phyloP scores from a whole-genome alignment of 2,797 vertebrate species.

The Coluber constrictor region DNA sequence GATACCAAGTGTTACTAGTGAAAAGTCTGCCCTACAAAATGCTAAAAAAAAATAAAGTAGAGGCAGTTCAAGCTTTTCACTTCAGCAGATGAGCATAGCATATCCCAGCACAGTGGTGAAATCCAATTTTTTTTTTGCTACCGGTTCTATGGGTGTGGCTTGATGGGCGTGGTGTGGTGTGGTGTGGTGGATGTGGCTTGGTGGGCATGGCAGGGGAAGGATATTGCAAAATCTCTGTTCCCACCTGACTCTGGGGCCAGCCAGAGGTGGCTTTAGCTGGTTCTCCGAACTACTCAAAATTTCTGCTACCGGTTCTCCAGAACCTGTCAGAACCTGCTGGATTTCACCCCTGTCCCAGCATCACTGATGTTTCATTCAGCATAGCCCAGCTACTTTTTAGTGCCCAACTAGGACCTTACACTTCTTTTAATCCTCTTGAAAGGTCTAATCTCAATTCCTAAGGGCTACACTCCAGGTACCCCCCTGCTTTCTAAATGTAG shows the following conservation, averaged over 20 bases:
- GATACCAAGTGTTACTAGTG: background rate
- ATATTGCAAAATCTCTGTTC: too few relatives aligned
- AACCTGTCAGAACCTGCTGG: too few relatives aligned
- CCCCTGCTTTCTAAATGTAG: background rate
- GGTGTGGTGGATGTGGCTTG: too few relatives aligned
- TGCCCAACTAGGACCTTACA: background rate
- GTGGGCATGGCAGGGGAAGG: too few relatives aligned
- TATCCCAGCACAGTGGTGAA: background rate
- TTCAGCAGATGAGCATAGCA: background rate
- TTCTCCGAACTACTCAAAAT: too few relatives aligned
- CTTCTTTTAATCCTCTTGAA: background rate
- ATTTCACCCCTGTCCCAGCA: too few relatives aligned
- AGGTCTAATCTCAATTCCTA: background rate
- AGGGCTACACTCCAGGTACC: background rate
- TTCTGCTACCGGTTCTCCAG: too few relatives aligned
- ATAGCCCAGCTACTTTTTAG: background rate
- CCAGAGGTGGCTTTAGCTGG: too few relatives aligned
- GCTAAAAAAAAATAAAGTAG: background rate
- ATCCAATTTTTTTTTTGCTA: too few relatives aligned
- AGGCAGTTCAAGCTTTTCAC: background rate
- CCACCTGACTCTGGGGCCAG: too few relatives aligned
- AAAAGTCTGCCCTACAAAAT: background rate
- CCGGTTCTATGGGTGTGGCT: too few relatives aligned
- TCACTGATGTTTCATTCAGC: background rate
- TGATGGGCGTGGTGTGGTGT: too few relatives aligned